Percentiles rank a stretch among this genome's conserved stretches.
Evolutionary conservation across 2,888 invertebrate genomes (phyloP).

Genomic region (Polydrusus pterygomalis): DNA sequence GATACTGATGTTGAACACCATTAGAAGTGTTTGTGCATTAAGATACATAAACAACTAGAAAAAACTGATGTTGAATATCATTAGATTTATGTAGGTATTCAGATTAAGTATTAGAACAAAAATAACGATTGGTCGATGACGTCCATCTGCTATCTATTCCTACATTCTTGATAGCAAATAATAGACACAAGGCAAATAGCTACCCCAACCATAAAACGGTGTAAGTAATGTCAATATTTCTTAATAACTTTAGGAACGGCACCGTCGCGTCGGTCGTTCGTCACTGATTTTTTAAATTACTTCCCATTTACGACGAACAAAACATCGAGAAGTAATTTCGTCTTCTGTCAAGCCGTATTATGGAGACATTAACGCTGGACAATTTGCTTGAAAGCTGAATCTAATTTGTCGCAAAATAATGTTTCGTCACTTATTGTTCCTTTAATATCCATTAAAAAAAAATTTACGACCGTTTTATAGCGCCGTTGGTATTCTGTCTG

Average conservation of each 20-base stretch:
- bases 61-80: too few relatives aligned
- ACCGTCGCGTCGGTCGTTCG: not conserved
- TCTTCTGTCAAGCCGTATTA: constrained; percentile 32
- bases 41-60: too few relatives aligned
- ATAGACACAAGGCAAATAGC: too few relatives aligned
- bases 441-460: constrained; percentile 15
- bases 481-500: constrained; percentile 2
- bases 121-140: too few relatives aligned
- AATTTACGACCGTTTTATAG: constrained; percentile 23
- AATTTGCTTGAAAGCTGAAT: constrained; percentile 19
- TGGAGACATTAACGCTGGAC: constrained; percentile 28
- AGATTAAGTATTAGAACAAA: too few relatives aligned
- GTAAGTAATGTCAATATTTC: not conserved
- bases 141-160: too few relatives aligned
- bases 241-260: not conserved
- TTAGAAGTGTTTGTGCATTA: too few relatives aligned
- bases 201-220: too few relatives aligned
- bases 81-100: too few relatives aligned
- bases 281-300: constrained; percentile 1
- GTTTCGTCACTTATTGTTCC: constrained; percentile 28
- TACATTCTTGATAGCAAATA: too few relatives aligned
- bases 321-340: constrained; percentile 21
- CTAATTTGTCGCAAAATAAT: constrained; percentile 27
- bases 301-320: not conserved
- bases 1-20: too few relatives aligned